phyloP scores from a whole-genome alignment of 2,113 vertebrate species.

The Sprattus sprattus region DNA sequence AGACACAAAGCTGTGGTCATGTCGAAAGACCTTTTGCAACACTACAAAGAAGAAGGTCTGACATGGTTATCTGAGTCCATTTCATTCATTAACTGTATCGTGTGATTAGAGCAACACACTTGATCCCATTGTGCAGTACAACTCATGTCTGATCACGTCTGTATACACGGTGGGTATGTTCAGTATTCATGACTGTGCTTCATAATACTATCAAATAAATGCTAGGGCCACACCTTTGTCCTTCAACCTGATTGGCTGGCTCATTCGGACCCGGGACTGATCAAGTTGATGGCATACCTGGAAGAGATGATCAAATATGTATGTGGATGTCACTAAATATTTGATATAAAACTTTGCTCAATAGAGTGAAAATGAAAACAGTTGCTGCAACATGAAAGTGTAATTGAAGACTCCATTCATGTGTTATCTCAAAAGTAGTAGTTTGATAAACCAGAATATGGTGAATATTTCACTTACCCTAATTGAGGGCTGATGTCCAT shows the following conservation, averaged over 20 bases:
- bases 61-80: background rate
- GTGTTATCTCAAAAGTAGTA: background rate
- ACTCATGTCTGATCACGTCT: background rate
- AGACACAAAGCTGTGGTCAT: constrained; percentile 75
- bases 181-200: background rate
- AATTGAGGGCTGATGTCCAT: constrained; percentile 66
- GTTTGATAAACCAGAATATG: background rate
- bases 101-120: background rate
- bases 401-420: background rate
- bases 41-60: constrained; percentile 65
- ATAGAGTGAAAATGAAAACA: background rate
- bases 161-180: background rate
- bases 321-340: background rate
- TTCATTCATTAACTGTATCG: background rate
- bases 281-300: constrained; percentile 66
- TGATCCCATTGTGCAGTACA: too few species aligned
- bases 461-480: constrained; percentile 58
- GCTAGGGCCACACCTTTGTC: constrained; percentile 78
- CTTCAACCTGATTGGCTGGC: constrained; percentile 76
- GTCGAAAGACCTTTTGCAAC: constrained; percentile 81
- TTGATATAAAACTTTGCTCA: background rate
- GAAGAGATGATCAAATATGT: constrained; percentile 25
- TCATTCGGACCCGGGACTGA: constrained; percentile 74
- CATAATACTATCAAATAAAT: background rate
- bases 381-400: background rate